These are phyloP conservation scores for Lymantria monacha DNA, from an alignment of 2,888 invertebrate species.

Conservation along the genomic window DNA sequence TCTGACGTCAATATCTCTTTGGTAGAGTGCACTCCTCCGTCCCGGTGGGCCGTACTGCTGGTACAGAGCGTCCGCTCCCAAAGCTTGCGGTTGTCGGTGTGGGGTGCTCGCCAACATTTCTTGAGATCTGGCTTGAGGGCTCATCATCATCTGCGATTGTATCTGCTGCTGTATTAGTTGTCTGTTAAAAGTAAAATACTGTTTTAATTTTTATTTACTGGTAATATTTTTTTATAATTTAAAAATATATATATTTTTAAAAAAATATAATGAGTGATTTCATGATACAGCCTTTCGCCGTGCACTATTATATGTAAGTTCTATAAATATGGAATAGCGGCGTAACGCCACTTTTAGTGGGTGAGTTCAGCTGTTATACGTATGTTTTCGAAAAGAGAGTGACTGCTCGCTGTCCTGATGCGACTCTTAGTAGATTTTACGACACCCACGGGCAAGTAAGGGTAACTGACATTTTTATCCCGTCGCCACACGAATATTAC, in stretches of 20 bases:
- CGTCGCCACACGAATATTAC: too few relatives aligned
- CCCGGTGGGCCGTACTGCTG: constrained; percentile 76
- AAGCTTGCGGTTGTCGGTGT: constrained; percentile 60
- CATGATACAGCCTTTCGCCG: too few relatives aligned
- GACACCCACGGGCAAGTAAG: too few relatives aligned
- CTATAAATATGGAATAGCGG: too few relatives aligned
- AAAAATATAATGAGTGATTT: too few relatives aligned
- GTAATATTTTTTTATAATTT: neutral
- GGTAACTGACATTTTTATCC: too few relatives aligned
- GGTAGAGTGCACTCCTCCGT: constrained; percentile 68
- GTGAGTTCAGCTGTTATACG: too few relatives aligned
- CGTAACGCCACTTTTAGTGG: too few relatives aligned
- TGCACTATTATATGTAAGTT: too few relatives aligned
- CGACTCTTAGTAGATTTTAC: too few relatives aligned
- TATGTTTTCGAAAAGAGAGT: too few relatives aligned
- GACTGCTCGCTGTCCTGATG: too few relatives aligned
- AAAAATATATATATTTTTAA: neutral
- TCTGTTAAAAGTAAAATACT: constrained; percentile 38
- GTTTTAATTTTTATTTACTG: neutral
- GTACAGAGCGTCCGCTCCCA: constrained; percentile 74
- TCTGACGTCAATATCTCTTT: constrained; percentile 68
- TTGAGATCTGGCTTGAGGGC: constrained; percentile 80
- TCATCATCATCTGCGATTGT: constrained; percentile 76
- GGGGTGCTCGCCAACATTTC: constrained; percentile 78
- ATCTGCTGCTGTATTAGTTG: constrained; percentile 73